phyloP scores from a whole-genome alignment of 1,140 invertebrate species.

The Asobara japonica region DNA sequence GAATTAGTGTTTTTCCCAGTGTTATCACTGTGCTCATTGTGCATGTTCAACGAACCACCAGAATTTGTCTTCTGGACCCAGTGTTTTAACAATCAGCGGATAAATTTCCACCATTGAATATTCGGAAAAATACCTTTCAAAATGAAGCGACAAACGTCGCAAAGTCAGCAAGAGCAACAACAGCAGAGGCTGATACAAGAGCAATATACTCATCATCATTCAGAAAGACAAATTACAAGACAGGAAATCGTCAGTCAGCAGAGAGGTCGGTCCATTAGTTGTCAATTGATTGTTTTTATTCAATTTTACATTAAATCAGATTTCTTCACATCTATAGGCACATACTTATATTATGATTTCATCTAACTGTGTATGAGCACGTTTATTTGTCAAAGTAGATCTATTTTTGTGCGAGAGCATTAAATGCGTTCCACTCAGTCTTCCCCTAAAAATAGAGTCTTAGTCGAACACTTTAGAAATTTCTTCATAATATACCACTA shows the following conservation, averaged over 20 bases:
- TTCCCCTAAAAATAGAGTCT: slow-evolving; percentile 51
- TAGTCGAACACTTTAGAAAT: neutral
- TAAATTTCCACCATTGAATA: slow-evolving; percentile 26
- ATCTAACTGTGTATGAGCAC: slow-evolving; percentile 35
- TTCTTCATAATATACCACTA: neutral
- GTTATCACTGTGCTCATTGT: slow-evolving; percentile 42
- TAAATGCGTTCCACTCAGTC: slow-evolving; percentile 38
- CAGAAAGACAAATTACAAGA: slow-evolving; percentile 79
- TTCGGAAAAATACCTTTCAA: slow-evolving; percentile 50
- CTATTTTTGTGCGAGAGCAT: slow-evolving; percentile 61
- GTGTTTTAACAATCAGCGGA: slow-evolving; percentile 32
- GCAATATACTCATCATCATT: slow-evolving; percentile 72
- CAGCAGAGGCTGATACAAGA: slow-evolving; percentile 57
- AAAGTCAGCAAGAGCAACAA: slow-evolving; percentile 52
- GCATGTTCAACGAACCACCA: slow-evolving; percentile 37
- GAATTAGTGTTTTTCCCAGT: slow-evolving; percentile 5
- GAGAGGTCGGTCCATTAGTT: slow-evolving; percentile 72
- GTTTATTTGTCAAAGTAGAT: slow-evolving; percentile 42
- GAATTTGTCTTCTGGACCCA: slow-evolving; percentile 29
- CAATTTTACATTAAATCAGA: slow-evolving; percentile 26
- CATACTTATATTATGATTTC: neutral
- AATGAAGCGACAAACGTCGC: slow-evolving; percentile 71
- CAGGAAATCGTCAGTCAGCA: slow-evolving; percentile 80
- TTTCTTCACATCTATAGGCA: neutral
- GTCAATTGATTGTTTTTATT: neutral